Percentiles rank a stretch among this genome's conserved stretches.
Evolutionary conservation across 1,140 invertebrate genomes (phyloP).

Genomic region (Idris sp.): DNA sequence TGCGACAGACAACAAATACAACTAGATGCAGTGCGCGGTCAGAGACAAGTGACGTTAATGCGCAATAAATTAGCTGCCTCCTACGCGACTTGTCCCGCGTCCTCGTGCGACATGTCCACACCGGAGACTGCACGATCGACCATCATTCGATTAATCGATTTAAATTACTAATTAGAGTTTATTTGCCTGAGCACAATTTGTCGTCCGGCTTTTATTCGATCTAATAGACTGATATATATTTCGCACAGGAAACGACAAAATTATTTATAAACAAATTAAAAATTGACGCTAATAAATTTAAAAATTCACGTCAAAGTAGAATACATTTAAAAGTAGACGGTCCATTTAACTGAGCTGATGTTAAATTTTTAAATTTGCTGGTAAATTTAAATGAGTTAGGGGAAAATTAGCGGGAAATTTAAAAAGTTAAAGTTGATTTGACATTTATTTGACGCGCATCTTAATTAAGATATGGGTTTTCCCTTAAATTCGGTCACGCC

Average conservation of each 20-base stretch:
- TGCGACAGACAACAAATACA: constrained; percentile 55
- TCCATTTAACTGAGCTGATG: too few relatives aligned
- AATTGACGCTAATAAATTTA: too few relatives aligned
- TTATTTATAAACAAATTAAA: too few relatives aligned
- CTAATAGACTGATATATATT: too few relatives aligned
- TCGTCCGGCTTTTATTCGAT: constrained; percentile 12
- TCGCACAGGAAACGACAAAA: too few relatives aligned
- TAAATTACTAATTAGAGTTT: constrained; percentile 54
- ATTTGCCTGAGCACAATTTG: constrained; percentile 40
- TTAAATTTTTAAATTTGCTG: too few relatives aligned
- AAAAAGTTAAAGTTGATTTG: constrained; percentile 52
- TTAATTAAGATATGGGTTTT: too few relatives aligned
- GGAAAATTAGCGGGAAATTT: too few relatives aligned
- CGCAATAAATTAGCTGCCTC: constrained; percentile 75
- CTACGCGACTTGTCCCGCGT: constrained; percentile 63
- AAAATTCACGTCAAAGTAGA: too few relatives aligned
- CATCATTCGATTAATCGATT: constrained; percentile 58
- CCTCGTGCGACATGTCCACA: constrained; percentile 51
- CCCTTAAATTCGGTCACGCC: constrained; percentile 14
- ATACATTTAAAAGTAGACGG: too few relatives aligned
- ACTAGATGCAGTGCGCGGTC: constrained; percentile 61
- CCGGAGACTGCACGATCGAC: constrained; percentile 33
- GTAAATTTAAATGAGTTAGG: too few relatives aligned
- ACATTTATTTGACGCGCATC: constrained; percentile 46
- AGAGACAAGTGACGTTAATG: constrained; percentile 73